These are phyloP conservation scores for Limenitis camilla DNA, from an alignment of 2,888 invertebrate genomes.

Conservation along the genomic window DNA sequence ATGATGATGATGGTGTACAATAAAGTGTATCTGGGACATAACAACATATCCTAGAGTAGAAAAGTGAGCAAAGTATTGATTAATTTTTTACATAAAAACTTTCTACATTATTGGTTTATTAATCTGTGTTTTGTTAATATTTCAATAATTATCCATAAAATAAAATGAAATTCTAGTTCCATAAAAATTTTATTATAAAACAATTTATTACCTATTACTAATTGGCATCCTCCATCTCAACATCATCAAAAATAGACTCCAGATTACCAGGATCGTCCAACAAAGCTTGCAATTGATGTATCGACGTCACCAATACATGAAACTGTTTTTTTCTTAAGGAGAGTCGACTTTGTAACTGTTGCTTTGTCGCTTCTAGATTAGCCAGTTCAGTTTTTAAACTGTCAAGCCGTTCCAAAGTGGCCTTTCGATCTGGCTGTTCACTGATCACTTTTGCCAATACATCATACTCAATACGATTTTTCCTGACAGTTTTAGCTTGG, in stretches of 20 bases:
- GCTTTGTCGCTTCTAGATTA: slow-evolving; percentile 80
- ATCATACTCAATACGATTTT: slow-evolving; percentile 95
- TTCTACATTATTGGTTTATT: too few species aligned
- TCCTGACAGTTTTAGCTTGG: slow-evolving; percentile 88
- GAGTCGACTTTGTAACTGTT: slow-evolving; percentile 83
- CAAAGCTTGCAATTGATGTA: slow-evolving; percentile 87
- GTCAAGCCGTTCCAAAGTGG: slow-evolving; percentile 80
- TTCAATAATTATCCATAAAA: too few species aligned
- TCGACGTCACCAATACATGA: slow-evolving; percentile 88
- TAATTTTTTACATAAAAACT: too few species aligned
- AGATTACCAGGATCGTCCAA: slow-evolving; percentile 81
- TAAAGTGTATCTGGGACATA: too few species aligned
- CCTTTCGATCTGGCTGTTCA: slow-evolving; percentile 90
- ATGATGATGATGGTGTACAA: too few species aligned
- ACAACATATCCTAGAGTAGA: too few species aligned
- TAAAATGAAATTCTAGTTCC: too few species aligned
- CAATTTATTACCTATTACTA: background rate
- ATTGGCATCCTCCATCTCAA: slow-evolving; percentile 54
- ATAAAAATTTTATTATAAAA: background rate
- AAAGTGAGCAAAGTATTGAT: too few species aligned
- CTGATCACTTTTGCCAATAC: slow-evolving; percentile 92
- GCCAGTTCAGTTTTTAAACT: slow-evolving; percentile 83
- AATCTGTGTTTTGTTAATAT: too few species aligned
- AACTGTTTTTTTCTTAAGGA: slow-evolving; percentile 91
- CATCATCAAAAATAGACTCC: slow-evolving; percentile 51